These are phyloP conservation scores for Poeciliopsis presidionis DNA, from an alignment of 2,797 vertebrate species.

Conservation along the genomic window DNA sequence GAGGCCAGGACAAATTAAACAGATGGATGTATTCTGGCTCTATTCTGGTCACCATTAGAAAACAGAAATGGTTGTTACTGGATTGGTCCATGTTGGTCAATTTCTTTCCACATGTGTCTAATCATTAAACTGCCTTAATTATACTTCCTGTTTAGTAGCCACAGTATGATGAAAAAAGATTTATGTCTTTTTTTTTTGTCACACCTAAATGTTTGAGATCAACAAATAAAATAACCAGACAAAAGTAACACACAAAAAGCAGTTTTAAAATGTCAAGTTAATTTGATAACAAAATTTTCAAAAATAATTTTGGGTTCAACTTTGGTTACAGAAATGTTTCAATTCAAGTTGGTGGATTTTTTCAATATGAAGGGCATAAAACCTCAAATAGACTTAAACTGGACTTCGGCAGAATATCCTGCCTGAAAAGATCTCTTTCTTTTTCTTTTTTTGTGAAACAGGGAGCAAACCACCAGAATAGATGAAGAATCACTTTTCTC, in stretches of 20 bases:
- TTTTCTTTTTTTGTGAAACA: neutral
- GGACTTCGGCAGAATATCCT: neutral
- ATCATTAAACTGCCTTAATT: conserved; percentile 23
- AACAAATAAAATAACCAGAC: neutral
- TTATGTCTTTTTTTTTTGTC: neutral
- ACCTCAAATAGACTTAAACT: neutral
- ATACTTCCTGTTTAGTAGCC: neutral
- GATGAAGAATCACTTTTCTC: neutral
- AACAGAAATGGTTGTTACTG: conserved; percentile 2
- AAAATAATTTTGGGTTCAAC: neutral
- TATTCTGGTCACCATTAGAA: conserved; percentile 38
- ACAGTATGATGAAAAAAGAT: neutral
- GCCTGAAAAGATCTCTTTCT: neutral
- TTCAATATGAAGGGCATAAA: neutral
- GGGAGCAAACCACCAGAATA: neutral
- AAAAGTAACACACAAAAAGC: neutral
- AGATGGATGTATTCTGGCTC: conserved; percentile 49
- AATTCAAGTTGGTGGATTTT: neutral
- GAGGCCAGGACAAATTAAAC: neutral
- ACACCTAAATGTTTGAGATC: neutral
- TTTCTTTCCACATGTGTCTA: conserved; percentile 33
- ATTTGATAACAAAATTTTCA: neutral
- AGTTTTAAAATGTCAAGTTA: neutral
- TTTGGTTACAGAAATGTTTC: neutral
- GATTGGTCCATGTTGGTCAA: conserved; percentile 31